phyloP scores from a whole-genome alignment of 2,888 invertebrate species.

The Scaptomyza tumidula region DNA sequence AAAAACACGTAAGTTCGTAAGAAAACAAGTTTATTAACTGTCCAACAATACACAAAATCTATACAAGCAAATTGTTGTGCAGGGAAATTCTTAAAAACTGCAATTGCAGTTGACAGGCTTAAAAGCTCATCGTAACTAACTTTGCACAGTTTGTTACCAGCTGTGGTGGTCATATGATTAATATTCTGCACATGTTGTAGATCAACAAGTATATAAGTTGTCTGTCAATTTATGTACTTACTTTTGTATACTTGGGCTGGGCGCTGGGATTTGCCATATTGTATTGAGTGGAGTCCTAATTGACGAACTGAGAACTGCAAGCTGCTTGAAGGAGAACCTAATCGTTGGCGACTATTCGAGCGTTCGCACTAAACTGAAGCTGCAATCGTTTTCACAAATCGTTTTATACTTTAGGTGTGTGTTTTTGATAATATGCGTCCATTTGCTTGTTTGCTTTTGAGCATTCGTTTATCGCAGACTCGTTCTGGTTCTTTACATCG shows the following conservation, averaged over 20 bases:
- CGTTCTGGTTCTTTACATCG: slow-evolving; percentile 26
- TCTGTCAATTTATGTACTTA: slow-evolving; percentile 43
- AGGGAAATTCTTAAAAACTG: neutral
- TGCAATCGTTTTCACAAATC: slow-evolving; percentile 24
- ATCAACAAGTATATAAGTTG: neutral
- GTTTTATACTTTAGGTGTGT: slow-evolving; percentile 53
- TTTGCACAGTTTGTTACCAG: slow-evolving; percentile 10
- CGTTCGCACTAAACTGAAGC: slow-evolving; percentile 54
- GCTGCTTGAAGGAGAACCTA: slow-evolving; percentile 1
- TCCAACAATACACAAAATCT: neutral
- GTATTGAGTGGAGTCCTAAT: neutral
- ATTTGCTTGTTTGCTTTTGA: slow-evolving; percentile 38
- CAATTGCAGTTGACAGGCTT: slow-evolving; percentile 16
- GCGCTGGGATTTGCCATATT: slow-evolving; percentile 68
- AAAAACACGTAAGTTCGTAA: slow-evolving; percentile 3
- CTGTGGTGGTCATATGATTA: slow-evolving; percentile 3
- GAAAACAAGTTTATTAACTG: slow-evolving; percentile 45
- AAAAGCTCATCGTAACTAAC: neutral
- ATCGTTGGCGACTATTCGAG: slow-evolving; percentile 33
- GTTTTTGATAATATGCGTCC: slow-evolving; percentile 15
- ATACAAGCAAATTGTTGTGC: slow-evolving; percentile 4
- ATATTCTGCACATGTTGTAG: neutral
- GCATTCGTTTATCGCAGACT: slow-evolving; percentile 37
- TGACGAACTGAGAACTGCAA: neutral
- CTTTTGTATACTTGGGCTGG: slow-evolving; percentile 70